Percentiles rank a stretch among this genome's conserved stretches.
phyloP scores from a whole-genome alignment of 2,888 invertebrate genomes.

The Bruchidius siliquastri region DNA sequence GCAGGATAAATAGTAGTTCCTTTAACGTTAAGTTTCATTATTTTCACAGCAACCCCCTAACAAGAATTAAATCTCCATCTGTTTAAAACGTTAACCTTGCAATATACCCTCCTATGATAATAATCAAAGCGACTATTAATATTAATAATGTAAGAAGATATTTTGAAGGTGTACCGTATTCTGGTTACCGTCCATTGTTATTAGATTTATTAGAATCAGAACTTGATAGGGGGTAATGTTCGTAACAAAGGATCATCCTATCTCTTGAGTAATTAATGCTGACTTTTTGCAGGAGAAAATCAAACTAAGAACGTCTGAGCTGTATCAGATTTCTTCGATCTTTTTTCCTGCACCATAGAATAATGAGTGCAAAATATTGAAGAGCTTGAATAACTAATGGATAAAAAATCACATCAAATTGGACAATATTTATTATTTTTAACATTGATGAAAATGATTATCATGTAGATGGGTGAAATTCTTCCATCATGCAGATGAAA shows the following conservation, averaged over 20 bases:
- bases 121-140: neutral
- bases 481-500: too few species aligned
- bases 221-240: neutral
- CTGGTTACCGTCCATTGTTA: neutral
- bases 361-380: too few species aligned
- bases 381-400: too few species aligned
- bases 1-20: too few species aligned
- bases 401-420: too few species aligned
- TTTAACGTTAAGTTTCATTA: too few species aligned
- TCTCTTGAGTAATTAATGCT: neutral
- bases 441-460: too few species aligned
- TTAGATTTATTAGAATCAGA: neutral
- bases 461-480: too few species aligned
- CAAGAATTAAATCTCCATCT: neutral
- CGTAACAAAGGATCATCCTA: neutral
- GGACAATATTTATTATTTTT: too few species aligned
- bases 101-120: neutral
- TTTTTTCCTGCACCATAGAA: too few species aligned
- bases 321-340: too few species aligned
- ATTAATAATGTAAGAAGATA: neutral
- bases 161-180: neutral
- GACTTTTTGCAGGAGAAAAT: neutral
- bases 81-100: neutral
- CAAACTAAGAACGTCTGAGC: neutral
- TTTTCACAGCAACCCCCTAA: too few species aligned